Conservation (phyloP, 2,113 vertebrate species). For the Dascyllus trimaculatus region DNA sequence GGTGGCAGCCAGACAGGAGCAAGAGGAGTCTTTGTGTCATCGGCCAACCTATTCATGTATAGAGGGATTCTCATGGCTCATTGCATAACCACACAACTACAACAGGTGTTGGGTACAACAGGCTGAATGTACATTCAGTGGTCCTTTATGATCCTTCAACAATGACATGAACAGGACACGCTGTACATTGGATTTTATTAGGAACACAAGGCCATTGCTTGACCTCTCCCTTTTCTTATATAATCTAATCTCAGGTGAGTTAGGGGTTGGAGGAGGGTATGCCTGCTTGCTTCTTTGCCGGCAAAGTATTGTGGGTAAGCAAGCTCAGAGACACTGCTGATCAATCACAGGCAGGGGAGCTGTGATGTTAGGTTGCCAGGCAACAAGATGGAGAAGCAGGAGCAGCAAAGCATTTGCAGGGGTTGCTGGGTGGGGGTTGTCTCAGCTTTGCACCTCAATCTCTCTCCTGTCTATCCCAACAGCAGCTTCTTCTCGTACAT, state of each 20-base stretch:
- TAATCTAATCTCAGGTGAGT: constrained; percentile 20
- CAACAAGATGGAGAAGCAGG: constrained; percentile 79
- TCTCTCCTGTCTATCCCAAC: not conserved
- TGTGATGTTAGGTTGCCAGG: constrained; percentile 83
- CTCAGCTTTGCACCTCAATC: constrained; percentile 40
- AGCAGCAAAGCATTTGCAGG: constrained; percentile 43
- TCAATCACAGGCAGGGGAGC: constrained; percentile 75
- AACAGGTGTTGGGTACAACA: constrained; percentile 43
- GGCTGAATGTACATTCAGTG: not conserved
- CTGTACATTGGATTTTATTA: not conserved
- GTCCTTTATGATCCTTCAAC: constrained; percentile 7
- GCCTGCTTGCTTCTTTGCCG: constrained; percentile 33
- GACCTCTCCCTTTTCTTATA: constrained; percentile 8
- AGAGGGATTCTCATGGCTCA: constrained; percentile 21
- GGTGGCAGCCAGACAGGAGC: not conserved
- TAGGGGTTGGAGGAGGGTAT: constrained; percentile 25
- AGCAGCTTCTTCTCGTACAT: not conserved
- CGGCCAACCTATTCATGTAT: constrained; percentile 35
- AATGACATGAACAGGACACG: not conserved
- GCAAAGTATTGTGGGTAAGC: constrained; percentile 77
- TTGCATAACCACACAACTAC: constrained; percentile 30
- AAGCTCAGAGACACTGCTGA: constrained; percentile 63
- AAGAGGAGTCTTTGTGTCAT: constrained; percentile 3
- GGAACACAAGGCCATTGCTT: constrained; percentile 20
- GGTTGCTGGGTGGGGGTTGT: constrained; percentile 44